These are phyloP conservation scores for Trichopria drosophilae DNA, from an alignment of 2,888 invertebrate genomes.

Conservation along the genomic window DNA sequence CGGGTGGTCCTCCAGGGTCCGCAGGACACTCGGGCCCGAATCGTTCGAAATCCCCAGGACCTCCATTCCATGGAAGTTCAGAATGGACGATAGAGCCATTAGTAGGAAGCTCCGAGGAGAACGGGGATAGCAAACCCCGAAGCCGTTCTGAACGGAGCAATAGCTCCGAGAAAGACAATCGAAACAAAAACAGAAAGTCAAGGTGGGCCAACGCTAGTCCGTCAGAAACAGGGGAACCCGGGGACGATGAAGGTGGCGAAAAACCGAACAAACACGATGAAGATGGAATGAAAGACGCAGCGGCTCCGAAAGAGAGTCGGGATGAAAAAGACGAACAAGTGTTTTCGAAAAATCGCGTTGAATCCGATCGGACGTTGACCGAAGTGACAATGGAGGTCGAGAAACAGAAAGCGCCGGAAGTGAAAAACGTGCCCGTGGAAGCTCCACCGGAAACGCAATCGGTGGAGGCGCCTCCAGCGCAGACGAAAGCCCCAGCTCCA, in stretches of 20 bases:
- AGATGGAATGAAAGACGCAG: conserved; percentile 5
- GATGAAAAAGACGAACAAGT: too few relatives aligned
- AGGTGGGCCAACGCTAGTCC: conserved; percentile 47
- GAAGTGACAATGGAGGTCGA: conserved; percentile 1
- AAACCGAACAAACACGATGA: conserved; percentile 20
- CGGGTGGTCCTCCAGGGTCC: conserved; percentile 12
- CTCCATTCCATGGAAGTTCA: neutral
- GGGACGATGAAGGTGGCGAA: conserved; percentile 7
- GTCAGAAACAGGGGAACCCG: conserved; percentile 19
- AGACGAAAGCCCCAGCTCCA: neutral
- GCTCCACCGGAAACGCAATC: neutral
- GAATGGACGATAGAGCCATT: conserved; percentile 6
- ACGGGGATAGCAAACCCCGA: conserved; percentile 11
- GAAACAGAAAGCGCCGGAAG: neutral
- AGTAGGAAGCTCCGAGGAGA: neutral
- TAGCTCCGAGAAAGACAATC: conserved; percentile 20
- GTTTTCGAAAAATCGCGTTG: too few relatives aligned
- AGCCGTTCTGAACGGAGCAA: too few relatives aligned
- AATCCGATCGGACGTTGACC: neutral
- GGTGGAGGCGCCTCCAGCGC: neutral
- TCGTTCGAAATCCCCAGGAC: conserved; percentile 39
- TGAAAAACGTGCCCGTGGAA: neutral
- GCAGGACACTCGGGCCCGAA: conserved; percentile 32
- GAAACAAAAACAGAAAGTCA: conserved; percentile 30
- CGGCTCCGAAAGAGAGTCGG: neutral